Conservation (phyloP, 2,797 vertebrate species). For the Parambassis ranga region DNA sequence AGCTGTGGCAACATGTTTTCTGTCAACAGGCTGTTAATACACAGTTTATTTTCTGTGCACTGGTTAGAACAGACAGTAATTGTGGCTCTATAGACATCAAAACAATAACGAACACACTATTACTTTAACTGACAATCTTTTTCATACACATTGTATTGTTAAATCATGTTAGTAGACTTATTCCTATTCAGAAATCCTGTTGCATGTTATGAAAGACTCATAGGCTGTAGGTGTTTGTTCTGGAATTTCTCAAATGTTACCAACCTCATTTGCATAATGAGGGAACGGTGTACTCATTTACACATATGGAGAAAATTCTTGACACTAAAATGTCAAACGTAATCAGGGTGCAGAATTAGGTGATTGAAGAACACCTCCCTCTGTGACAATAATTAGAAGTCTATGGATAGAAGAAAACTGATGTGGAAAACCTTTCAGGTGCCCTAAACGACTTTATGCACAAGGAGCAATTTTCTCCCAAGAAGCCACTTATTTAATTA, state of each 20-base stretch:
- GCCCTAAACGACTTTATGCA: constrained; percentile 36
- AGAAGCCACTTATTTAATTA: constrained; percentile 58
- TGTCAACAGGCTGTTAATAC: not conserved
- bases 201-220: constrained; percentile 7
- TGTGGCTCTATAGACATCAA: not conserved
- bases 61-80: not conserved
- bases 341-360: constrained; percentile 63
- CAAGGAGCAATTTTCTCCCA: constrained; percentile 40
- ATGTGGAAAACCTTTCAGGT: constrained; percentile 44
- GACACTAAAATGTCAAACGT: constrained; percentile 68
- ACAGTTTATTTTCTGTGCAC: not conserved
- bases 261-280: constrained; percentile 58
- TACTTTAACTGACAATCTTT: not conserved
- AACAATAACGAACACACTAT: not conserved
- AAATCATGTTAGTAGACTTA: not conserved
- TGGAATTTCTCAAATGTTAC: constrained; percentile 22
- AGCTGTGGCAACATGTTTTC: not conserved
- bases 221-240: constrained; percentile 20
- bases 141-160: not conserved
- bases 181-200: not conserved
- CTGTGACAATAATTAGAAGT: constrained; percentile 69
- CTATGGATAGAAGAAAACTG: constrained; percentile 29
- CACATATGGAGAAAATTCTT: constrained; percentile 45
- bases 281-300: constrained; percentile 44
- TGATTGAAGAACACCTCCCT: constrained; percentile 69